Evolutionary conservation across 1,140 invertebrate species (phyloP).

Genomic region (Oreohelix idahoensis): DNA sequence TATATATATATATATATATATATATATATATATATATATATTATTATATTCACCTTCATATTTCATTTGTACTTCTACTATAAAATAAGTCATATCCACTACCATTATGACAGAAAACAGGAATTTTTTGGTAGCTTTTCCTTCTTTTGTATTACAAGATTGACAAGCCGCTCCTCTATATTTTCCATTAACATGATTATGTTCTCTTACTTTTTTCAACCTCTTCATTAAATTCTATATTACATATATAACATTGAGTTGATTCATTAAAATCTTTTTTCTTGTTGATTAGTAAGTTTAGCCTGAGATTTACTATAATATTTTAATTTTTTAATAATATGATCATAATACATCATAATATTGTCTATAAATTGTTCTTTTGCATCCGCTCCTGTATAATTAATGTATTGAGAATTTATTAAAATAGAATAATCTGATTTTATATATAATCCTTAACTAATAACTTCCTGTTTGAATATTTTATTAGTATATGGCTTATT

Average conservation of each 20-base stretch:
- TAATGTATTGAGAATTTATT: neutral
- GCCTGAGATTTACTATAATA: neutral
- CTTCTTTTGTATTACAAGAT: conserved; percentile 6
- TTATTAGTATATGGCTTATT: neutral
- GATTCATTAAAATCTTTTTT: neutral
- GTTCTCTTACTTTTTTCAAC: neutral
- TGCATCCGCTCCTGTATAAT: neutral
- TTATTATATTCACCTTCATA: neutral
- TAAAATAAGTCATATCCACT: conserved; percentile 8
- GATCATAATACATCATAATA: neutral
- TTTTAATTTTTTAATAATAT: neutral
- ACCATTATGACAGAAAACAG: neutral
- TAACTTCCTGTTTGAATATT: neutral
- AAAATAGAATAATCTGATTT: neutral
- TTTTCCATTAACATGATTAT: neutral
- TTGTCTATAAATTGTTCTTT: neutral
- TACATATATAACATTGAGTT: neutral
- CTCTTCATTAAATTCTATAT: neutral
- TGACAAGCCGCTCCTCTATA: conserved; percentile 3
- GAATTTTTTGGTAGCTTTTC: neutral
- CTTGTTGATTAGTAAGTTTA: neutral
- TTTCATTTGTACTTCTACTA: neutral
- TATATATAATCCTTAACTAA: neutral
- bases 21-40: too few species aligned
- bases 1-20: too few species aligned